These are phyloP conservation scores for Spongilla lacustris DNA, from an alignment of 37 sponge, comb jelly and placozoan species.

Conservation along the genomic window DNA sequence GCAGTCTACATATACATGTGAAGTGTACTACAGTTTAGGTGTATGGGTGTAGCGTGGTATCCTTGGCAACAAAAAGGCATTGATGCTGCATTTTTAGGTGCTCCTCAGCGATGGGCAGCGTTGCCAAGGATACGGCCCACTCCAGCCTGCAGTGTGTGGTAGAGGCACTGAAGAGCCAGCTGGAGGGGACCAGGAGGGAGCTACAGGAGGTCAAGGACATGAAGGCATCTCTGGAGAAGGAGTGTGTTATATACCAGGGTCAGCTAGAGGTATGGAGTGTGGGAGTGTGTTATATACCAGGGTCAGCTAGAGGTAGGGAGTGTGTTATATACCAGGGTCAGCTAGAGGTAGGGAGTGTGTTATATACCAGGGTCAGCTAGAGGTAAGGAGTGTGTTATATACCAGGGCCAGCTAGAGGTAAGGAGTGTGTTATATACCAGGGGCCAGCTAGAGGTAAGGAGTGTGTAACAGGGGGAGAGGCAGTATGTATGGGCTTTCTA, in stretches of 20 bases:
- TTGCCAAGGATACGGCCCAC: background rate
- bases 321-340: background rate
- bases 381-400: no score
- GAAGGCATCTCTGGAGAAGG: constrained; percentile 50
- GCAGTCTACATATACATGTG: no score
- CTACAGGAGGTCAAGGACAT: constrained; percentile 33
- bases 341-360: constrained; percentile 36
- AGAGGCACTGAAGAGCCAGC: constrained; percentile 11
- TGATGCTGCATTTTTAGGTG: background rate
- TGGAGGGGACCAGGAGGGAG: constrained; percentile 40
- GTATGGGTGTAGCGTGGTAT: no score
- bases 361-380: constrained; percentile 55
- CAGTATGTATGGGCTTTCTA: no score
- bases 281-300: background rate
- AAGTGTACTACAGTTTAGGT: no score
- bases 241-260: constrained; percentile 56
- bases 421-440: no score
- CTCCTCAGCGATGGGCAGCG: background rate
- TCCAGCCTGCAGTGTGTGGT: background rate
- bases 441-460: no score
- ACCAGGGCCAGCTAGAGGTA: no score
- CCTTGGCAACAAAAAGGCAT: no score
- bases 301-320: background rate
- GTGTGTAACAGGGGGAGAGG: no score
- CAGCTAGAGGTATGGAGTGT: constrained; percentile 55